phyloP scores from a whole-genome alignment of 2,888 invertebrate species.

The Dasypogon diadema region DNA sequence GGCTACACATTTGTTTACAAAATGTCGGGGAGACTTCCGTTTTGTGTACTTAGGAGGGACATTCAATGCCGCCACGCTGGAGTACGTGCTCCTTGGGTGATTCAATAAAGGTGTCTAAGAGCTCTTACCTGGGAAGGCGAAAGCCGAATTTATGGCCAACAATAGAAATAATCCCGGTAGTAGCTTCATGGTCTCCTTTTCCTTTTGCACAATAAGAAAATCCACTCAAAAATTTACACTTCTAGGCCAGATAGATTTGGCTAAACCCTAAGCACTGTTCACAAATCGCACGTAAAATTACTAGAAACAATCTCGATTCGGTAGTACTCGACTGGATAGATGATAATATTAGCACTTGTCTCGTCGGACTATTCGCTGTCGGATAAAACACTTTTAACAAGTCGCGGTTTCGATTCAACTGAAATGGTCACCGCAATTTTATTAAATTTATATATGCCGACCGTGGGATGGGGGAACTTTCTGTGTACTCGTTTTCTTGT shows the following conservation, averaged over 20 bases:
- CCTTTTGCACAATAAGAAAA: constrained; percentile 16
- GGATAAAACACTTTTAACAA: constrained; percentile 27
- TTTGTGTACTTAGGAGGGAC: constrained; percentile 24
- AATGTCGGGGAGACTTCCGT: constrained; percentile 25
- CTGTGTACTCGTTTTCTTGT: background rate
- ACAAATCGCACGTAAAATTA: constrained; percentile 22
- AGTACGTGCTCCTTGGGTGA: constrained; percentile 26
- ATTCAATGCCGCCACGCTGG: background rate
- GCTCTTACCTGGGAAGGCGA: constrained; percentile 48
- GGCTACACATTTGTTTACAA: constrained; percentile 21
- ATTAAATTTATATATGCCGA: constrained; percentile 54
- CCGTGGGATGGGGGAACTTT: constrained; percentile 28
- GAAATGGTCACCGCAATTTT: constrained; percentile 54
- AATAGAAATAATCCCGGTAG: constrained; percentile 26
- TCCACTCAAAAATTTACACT: background rate
- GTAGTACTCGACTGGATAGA: no score
- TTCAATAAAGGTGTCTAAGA: constrained; percentile 31
- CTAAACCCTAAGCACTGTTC: constrained; percentile 9
- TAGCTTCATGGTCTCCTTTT: constrained; percentile 14
- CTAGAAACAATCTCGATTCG: background rate
- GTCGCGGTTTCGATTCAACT: constrained; percentile 54
- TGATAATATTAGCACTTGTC: background rate
- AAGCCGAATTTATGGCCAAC: constrained; percentile 28
- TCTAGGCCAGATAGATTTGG: background rate
- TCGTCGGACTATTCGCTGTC: constrained; percentile 7